Conservation (phyloP, 2,797 vertebrate genomes). For the Euthynnus affinis region DNA sequence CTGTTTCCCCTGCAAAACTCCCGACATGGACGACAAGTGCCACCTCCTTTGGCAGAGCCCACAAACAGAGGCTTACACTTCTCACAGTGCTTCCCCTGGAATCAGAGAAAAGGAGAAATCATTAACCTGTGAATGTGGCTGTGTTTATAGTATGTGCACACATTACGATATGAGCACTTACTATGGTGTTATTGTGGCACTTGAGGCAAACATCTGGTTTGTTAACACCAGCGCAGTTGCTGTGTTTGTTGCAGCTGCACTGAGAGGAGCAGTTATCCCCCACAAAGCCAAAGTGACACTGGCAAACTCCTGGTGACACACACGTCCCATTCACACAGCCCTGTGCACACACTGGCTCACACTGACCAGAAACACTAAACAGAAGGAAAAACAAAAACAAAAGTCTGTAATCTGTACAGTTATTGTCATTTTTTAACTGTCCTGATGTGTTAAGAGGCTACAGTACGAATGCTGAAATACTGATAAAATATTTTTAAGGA, state of each 20-base stretch:
- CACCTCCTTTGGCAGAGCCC: constrained; percentile 90
- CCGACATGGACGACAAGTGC: constrained; percentile 91
- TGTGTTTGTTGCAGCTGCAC: constrained; percentile 95
- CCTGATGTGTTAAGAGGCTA: neutral
- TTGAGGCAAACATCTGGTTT: constrained; percentile 89
- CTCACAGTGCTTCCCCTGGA: constrained; percentile 92
- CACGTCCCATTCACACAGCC: constrained; percentile 94
- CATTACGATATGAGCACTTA: constrained; percentile 55
- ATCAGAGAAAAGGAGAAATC: constrained; percentile 13
- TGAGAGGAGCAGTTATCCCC: constrained; percentile 94
- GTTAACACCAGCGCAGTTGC: constrained; percentile 90
- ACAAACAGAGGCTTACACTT: constrained; percentile 94
- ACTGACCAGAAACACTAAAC: constrained; percentile 87
- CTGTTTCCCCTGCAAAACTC: constrained; percentile 93
- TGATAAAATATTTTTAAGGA: neutral
- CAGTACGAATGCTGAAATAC: neutral
- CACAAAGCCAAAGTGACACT: constrained; percentile 94
- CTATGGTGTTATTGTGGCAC: constrained; percentile 94
- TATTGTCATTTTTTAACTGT: neutral
- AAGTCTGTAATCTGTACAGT: neutral
- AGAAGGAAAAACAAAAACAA: neutral
- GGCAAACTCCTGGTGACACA: constrained; percentile 91
- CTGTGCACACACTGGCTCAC: constrained; percentile 92
- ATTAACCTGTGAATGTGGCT: neutral
- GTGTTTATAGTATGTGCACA: neutral